Conservation (phyloP, 2,797 vertebrate species). For the Falco biarmicus region DNA sequence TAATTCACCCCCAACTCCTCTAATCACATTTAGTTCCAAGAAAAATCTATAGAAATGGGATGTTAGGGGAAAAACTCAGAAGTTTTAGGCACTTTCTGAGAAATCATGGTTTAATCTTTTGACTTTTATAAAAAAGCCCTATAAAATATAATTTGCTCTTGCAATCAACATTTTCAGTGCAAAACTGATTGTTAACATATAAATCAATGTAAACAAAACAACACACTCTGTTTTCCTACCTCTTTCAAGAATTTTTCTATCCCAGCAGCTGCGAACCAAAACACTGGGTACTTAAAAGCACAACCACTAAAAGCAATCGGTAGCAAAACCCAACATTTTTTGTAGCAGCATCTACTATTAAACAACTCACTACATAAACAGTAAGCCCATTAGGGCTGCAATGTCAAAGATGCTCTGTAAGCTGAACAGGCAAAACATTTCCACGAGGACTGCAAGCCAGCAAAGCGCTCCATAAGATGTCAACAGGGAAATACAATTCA, state of each 20-base stretch:
- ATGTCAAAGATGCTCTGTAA: slow-evolving; percentile 41
- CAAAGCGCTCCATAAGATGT: slow-evolving; percentile 45
- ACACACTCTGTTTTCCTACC: not conserved
- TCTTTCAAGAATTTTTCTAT: not conserved
- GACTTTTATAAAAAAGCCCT: not conserved
- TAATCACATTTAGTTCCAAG: not conserved
- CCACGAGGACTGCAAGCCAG: slow-evolving; percentile 42
- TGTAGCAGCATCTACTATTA: slow-evolving; percentile 29
- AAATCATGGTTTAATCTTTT: not conserved
- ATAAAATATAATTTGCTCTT: not conserved
- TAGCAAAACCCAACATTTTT: not conserved
- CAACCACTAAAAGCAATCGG: not conserved
- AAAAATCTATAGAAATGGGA: not conserved
- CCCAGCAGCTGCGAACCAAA: not conserved
- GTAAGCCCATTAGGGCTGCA: slow-evolving; percentile 48
- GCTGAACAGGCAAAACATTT: slow-evolving; percentile 39
- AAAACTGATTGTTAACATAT: not conserved
- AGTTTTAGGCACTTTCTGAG: not conserved
- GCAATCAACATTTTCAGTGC: not conserved
- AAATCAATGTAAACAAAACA: not conserved
- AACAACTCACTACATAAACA: slow-evolving; percentile 51
- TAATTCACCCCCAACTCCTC: not conserved
- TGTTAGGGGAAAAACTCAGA: not conserved
- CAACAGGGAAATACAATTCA: slow-evolving; percentile 66
- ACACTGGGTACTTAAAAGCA: not conserved